phyloP scores from a whole-genome alignment of 2,113 vertebrate genomes.

The Carassius gibelio region DNA sequence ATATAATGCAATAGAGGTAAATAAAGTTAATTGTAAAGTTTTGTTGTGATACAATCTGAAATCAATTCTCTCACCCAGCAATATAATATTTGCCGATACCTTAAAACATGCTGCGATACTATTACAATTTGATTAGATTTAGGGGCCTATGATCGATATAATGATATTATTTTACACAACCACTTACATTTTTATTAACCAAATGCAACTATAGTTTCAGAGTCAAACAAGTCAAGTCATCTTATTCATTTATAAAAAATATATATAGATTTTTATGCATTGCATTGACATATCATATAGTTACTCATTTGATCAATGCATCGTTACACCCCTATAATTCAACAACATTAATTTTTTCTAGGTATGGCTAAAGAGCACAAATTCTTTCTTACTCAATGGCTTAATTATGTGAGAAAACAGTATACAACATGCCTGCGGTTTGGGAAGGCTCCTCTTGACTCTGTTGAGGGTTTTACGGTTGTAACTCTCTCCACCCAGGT shows the following conservation, averaged over 20 bases:
- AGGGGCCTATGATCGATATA: neutral
- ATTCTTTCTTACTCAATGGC: neutral
- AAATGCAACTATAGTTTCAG: too few relatives aligned
- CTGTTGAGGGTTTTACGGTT: constrained; percentile 93
- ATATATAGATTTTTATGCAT: too few relatives aligned
- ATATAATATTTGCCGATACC: neutral
- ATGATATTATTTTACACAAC: neutral
- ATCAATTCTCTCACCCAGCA: neutral
- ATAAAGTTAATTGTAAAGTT: neutral
- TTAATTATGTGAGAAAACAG: neutral
- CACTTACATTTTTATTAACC: too few relatives aligned
- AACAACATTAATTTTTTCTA: too few relatives aligned
- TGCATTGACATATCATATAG: too few relatives aligned
- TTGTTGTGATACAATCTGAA: neutral
- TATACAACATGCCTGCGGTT: constrained; percentile 80
- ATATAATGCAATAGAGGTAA: neutral
- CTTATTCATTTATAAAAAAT: too few relatives aligned
- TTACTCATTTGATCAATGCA: too few relatives aligned
- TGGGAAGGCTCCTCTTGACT: constrained; percentile 86
- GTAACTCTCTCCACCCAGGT: constrained; percentile 84
- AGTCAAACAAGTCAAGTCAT: too few relatives aligned
- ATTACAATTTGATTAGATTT: neutral
- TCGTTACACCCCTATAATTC: too few relatives aligned
- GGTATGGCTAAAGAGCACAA: neutral
- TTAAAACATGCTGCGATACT: neutral